Conservation (phyloP, 2,113 vertebrate species). For the Syngnathoides biaculeatus region DNA sequence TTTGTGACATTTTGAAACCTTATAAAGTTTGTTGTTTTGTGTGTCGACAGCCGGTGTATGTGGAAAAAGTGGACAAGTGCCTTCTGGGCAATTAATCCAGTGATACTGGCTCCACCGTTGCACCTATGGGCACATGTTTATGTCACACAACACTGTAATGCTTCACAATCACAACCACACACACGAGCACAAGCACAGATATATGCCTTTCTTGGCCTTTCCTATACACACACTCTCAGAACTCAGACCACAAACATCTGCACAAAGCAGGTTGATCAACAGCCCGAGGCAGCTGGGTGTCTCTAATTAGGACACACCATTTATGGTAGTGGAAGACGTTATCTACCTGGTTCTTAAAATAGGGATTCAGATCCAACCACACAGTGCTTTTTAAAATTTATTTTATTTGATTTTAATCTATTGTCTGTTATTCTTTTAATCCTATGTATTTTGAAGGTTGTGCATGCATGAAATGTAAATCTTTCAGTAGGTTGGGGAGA, state of each 20-base stretch:
- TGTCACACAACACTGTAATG: neutral
- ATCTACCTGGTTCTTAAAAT: conserved; percentile 23
- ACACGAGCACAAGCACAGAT: neutral
- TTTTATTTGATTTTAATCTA: no score
- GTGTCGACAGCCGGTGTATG: neutral
- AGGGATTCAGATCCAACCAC: neutral
- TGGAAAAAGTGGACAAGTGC: neutral
- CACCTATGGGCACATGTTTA: neutral
- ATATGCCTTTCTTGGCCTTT: conserved; percentile 33
- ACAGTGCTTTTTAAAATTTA: neutral
- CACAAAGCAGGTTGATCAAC: conserved; percentile 24
- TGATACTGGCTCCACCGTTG: neutral
- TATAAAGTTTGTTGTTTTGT: neutral
- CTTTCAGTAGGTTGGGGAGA: neutral
- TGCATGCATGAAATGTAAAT: neutral
- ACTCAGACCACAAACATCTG: conserved; percentile 9
- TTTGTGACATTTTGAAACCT: neutral
- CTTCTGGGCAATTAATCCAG: conserved; percentile 3
- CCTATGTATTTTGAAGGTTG: neutral
- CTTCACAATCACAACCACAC: neutral
- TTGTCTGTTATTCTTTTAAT: neutral
- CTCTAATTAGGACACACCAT: conserved; percentile 39
- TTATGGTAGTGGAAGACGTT: conserved; percentile 22
- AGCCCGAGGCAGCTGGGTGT: conserved; percentile 20
- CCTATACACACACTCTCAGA: conserved; percentile 16